A percentile compares a stretch with the other conserved stretches of the same genome.
phyloP scores from a whole-genome alignment of 2,797 vertebrate genomes.

The Danio choprae region DNA sequence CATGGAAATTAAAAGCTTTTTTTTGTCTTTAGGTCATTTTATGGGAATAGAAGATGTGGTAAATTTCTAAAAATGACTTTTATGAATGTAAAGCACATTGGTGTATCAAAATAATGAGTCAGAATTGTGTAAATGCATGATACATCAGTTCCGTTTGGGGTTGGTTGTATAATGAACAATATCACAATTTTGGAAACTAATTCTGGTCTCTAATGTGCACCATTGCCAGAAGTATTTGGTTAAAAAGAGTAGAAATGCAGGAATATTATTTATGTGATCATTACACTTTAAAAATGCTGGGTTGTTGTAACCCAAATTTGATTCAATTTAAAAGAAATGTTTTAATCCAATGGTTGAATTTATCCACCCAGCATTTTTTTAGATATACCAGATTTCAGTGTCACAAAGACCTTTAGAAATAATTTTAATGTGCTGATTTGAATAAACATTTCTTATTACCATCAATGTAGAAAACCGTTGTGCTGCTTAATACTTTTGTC shows the following conservation, averaged over 20 bases:
- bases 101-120: background rate
- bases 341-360: no score
- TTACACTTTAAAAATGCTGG: background rate
- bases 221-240: background rate
- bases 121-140: background rate
- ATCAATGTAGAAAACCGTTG: no score
- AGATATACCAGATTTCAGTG: background rate
- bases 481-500: background rate
- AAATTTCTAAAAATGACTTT: background rate
- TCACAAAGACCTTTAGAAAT: background rate
- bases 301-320: no score
- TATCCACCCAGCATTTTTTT: no score
- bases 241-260: background rate
- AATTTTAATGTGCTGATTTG: background rate
- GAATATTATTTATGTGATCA: background rate
- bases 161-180: background rate
- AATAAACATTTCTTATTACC: no score
- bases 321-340: no score
- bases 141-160: background rate
- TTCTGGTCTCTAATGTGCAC: background rate
- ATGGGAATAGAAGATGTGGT: background rate
- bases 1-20: background rate
- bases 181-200: no score
- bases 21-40: background rate
- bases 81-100: background rate